Conservation (phyloP, 2,888 invertebrate species). For the Thera obeliscata region DNA sequence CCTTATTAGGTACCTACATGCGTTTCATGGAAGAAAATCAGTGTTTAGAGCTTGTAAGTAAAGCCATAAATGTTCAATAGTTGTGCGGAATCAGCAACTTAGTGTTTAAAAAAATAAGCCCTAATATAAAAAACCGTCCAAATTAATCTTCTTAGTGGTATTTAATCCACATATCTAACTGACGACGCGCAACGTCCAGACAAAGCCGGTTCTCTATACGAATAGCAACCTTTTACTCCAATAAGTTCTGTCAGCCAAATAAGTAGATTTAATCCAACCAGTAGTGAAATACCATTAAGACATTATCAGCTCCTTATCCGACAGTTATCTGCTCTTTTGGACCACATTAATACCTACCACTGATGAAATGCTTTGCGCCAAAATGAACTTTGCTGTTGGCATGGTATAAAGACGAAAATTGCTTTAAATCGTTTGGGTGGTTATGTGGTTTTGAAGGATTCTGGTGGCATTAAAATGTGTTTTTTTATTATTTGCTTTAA, state of each 20-base stretch:
- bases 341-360: conserved; percentile 23
- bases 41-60: too few relatives aligned
- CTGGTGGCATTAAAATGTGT: conserved; percentile 10
- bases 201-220: conserved; percentile 10
- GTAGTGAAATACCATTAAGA: conserved; percentile 42
- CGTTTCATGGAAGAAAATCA: too few relatives aligned
- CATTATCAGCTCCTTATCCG: conserved; percentile 39
- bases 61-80: too few relatives aligned
- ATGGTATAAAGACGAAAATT: not conserved
- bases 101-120: too few relatives aligned
- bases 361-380: not conserved
- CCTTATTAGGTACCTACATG: too few relatives aligned
- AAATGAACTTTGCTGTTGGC: not conserved
- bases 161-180: not conserved
- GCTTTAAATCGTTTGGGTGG: not conserved
- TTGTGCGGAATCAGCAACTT: too few relatives aligned
- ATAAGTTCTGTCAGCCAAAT: conserved; percentile 8
- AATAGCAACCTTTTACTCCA: conserved; percentile 22
- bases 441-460: not conserved
- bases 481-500: conserved; percentile 13
- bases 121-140: not conserved
- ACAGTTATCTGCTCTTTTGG: conserved; percentile 29
- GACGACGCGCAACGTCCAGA: conserved; percentile 7
- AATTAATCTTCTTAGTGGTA: not conserved
- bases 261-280: conserved; percentile 35